Evolutionary conservation across 2,888 invertebrate genomes (phyloP).

Genomic region (Perithous albicinctus): DNA sequence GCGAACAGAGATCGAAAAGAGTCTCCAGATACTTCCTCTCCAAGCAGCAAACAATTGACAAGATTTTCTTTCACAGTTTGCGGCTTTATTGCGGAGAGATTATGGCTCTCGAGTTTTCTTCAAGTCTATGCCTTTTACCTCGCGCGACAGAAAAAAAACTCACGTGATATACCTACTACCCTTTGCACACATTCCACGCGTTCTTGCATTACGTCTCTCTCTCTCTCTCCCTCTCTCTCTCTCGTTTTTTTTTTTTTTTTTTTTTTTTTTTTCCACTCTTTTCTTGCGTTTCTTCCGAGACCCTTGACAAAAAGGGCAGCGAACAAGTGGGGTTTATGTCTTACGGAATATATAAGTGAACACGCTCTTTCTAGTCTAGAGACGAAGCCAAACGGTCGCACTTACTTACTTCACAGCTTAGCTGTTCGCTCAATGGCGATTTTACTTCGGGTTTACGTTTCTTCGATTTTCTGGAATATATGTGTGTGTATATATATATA

Average conservation of each 20-base stretch:
- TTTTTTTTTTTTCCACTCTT: constrained; percentile 1
- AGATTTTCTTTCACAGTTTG: neutral
- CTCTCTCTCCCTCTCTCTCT: constrained; percentile 26
- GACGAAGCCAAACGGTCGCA: constrained; percentile 77
- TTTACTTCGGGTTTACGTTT: constrained; percentile 33
- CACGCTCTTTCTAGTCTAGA: constrained; percentile 82
- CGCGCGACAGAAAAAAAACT: constrained; percentile 57
- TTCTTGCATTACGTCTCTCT: constrained; percentile 33
- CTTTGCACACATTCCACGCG: constrained; percentile 46
- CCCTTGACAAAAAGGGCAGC: constrained; percentile 10
- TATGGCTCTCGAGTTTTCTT: constrained; percentile 66
- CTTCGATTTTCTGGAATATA: neutral
- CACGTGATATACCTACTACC: constrained; percentile 44
- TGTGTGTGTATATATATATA: too few relatives aligned
- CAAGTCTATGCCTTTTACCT: constrained; percentile 63
- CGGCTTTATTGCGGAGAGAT: constrained; percentile 5
- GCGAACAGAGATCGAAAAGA: constrained; percentile 80
- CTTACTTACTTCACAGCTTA: constrained; percentile 56
- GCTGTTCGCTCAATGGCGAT: constrained; percentile 32
- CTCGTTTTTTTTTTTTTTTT: constrained; percentile 15
- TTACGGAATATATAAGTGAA: constrained; percentile 51
- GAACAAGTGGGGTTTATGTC: constrained; percentile 3
- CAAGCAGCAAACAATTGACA: constrained; percentile 79
- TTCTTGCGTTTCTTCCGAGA: neutral
- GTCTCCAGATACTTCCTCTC: constrained; percentile 76